phyloP scores from a whole-genome alignment of 2,113 vertebrate species.

The Telmatochromis sp. region DNA sequence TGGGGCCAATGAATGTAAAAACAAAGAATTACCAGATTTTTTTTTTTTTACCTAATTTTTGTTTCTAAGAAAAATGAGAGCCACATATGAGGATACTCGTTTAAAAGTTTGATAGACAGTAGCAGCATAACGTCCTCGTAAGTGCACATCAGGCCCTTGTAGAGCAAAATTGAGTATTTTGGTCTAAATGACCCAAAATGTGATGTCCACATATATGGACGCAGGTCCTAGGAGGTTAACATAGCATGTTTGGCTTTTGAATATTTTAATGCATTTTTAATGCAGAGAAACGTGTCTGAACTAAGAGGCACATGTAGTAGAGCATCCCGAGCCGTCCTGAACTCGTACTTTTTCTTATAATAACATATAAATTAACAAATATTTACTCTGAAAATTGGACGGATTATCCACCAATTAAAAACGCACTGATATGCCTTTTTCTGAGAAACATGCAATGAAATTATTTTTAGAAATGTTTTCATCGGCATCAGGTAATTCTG shows the following conservation, averaged over 20 bases:
- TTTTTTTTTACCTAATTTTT: background rate
- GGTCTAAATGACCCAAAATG: background rate
- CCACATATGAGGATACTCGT: rapidly evolving
- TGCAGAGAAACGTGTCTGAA: background rate
- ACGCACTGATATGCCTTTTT: background rate
- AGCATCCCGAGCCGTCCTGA: rapidly evolving
- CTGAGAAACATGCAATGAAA: background rate
- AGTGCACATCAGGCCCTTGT: rapidly evolving
- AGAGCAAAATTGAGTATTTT: background rate
- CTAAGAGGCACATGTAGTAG: background rate
- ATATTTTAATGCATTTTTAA: background rate
- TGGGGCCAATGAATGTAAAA: background rate
- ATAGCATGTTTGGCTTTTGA: background rate
- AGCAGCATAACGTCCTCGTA: rapidly evolving
- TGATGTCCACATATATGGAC: rapidly evolving
- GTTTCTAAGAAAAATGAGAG: background rate
- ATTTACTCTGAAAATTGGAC: background rate
- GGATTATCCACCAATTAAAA: background rate
- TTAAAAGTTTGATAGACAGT: rapidly evolving
- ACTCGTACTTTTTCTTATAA: background rate
- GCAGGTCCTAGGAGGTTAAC: background rate
- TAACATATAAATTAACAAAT: background rate
- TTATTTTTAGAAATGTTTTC: background rate
- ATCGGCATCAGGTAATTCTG: background rate
- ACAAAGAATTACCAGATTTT: background rate